A percentile compares a stretch with the other conserved stretches of the same genome.
Conservation (phyloP, 2,113 vertebrate genomes). For the Engystomops pustulosus region DNA sequence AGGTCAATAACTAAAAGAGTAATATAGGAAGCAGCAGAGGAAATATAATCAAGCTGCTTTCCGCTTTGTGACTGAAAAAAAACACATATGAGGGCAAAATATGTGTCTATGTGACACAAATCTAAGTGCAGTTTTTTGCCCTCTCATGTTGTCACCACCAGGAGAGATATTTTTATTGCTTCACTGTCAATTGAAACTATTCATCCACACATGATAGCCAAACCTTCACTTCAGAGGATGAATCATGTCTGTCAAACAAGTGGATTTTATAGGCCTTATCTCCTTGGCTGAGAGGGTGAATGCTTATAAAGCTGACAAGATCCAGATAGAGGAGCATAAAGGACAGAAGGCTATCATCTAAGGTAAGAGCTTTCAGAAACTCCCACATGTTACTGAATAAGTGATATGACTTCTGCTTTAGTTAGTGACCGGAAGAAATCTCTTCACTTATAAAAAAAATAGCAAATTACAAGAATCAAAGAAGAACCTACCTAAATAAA, state of each 20-base stretch:
- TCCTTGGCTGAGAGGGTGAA: constrained; percentile 73
- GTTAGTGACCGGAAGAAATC: not conserved
- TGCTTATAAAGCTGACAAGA: constrained; percentile 84
- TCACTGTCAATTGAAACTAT: constrained; percentile 86
- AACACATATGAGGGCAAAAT: not conserved
- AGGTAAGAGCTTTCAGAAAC: constrained; percentile 70
- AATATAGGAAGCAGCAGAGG: too few species aligned
- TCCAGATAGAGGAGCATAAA: constrained; percentile 72
- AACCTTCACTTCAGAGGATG: constrained; percentile 89
- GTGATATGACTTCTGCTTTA: constrained; percentile 77
- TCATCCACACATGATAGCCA: constrained; percentile 85
- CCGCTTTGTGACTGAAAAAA: not conserved
- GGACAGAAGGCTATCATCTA: constrained; percentile 83
- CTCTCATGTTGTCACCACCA: constrained; percentile 5
- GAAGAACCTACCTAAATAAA: too few species aligned
- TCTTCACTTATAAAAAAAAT: not conserved
- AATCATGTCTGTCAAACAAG: constrained; percentile 84
- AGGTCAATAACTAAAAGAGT: too few species aligned
- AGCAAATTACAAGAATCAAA: not conserved
- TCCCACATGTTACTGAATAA: constrained; percentile 73
- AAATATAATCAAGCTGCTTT: not conserved
- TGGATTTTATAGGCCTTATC: constrained; percentile 77
- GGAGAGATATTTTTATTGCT: constrained; percentile 39
- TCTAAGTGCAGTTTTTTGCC: not conserved
- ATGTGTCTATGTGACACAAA: constrained; percentile 1